Evolutionary conservation across 2,113 vertebrate species (phyloP).

Genomic region (Nycticebus coucang): DNA sequence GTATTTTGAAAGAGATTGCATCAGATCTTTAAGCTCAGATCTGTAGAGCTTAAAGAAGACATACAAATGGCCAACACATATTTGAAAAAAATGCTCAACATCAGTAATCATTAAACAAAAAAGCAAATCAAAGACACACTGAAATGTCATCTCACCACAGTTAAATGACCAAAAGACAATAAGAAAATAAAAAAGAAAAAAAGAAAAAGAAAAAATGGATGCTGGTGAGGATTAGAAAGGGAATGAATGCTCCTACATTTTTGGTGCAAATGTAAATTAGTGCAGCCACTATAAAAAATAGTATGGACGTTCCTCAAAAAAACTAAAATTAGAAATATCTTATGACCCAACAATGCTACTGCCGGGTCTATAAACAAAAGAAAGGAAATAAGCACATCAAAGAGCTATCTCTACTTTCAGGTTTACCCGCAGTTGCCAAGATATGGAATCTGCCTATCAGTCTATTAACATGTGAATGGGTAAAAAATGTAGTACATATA

Average conservation of each 20-base stretch:
- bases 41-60: not conserved
- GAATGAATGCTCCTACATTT: not conserved
- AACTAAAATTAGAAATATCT: not conserved
- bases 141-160: not conserved
- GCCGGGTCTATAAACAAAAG: not conserved
- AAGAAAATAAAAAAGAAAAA: not conserved
- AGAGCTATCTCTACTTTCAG: not conserved
- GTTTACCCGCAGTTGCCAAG: not conserved
- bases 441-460: not conserved
- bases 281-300: not conserved
- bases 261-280: not conserved
- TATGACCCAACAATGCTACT: not conserved
- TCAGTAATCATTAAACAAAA: not conserved
- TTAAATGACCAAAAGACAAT: not conserved
- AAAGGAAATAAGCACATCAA: not conserved
- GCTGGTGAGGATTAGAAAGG: not conserved
- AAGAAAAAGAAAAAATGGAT: not conserved
- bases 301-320: not conserved
- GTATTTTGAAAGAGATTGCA: not conserved
- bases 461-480: not conserved
- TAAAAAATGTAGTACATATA: not conserved
- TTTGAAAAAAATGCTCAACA: not conserved
- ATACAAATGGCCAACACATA: not conserved
- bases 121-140: not conserved
- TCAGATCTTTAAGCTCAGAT: not conserved